Percentiles rank a stretch among this genome's conserved stretches.
phyloP scores from a whole-genome alignment of 2,888 invertebrate genomes.

The Dusona sp. region DNA sequence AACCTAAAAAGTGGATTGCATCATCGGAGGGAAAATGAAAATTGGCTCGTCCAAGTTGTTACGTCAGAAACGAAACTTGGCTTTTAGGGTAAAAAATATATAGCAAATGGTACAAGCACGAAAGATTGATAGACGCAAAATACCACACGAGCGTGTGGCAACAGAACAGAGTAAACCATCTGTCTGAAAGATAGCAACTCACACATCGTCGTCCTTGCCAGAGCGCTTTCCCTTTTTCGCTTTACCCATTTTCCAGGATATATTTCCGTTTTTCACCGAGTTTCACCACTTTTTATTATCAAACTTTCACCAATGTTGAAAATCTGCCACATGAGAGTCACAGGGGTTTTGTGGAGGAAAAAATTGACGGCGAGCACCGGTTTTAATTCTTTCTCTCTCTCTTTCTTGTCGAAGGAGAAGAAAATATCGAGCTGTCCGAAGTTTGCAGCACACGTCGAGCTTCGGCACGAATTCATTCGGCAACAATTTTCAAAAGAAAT shows the following conservation, averaged over 20 bases:
- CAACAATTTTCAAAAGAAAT: not conserved
- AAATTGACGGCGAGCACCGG: constrained; percentile 53
- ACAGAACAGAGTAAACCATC: constrained; percentile 80
- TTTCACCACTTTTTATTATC: constrained; percentile 71
- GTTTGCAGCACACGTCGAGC: constrained; percentile 18
- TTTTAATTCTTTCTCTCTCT: constrained; percentile 27
- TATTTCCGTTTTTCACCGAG: constrained; percentile 5
- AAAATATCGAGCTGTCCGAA: constrained; percentile 49
- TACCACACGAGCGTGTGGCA: constrained; percentile 18
- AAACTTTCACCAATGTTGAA: constrained; percentile 61
- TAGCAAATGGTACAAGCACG: not conserved
- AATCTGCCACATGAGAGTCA: constrained; percentile 72
- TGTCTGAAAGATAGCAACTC: constrained; percentile 84
- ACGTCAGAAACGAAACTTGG: constrained; percentile 60
- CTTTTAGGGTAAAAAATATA: not conserved
- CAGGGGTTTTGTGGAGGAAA: constrained; percentile 21
- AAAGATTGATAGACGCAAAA: not conserved
- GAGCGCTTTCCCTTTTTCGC: constrained; percentile 93
- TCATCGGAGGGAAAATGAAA: constrained; percentile 68
- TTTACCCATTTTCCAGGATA: constrained; percentile 88
- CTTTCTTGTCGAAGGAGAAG: not conserved
- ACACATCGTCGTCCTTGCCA: constrained; percentile 91
- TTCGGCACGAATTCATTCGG: not conserved
- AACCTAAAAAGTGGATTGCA: constrained; percentile 70
- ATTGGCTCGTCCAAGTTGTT: constrained; percentile 58